Base-by-base conservation (phyloP, 2,888 invertebrate genomes). In the Zaprionus obscuricornis region DNA sequence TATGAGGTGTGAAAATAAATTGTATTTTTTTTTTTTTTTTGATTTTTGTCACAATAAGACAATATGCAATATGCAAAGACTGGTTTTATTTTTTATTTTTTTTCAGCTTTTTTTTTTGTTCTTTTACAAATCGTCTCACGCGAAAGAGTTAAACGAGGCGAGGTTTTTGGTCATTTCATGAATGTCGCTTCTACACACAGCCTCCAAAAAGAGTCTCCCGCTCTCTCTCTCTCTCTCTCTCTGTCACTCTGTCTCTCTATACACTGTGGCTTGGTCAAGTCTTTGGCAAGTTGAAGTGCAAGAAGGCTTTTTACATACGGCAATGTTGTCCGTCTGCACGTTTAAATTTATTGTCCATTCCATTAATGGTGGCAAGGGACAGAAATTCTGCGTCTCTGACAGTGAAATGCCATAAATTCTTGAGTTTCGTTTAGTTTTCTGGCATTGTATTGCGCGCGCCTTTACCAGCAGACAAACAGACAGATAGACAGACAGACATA, bases 381-480 rank as follows among this genome's bases (percentile, higher is more conserved):
- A 78, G 74, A 42, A 82, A 82, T 82, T 85, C 70, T 68, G 76
- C 71, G 77, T 74, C 75, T 77, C 81, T 84, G 86, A 81, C 78
- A 84, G 82, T 74, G 66, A 79, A 84, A 84, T 84, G 78, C 86
- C 78, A 82, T 84, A 84, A 84, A 84, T 86, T 84, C 68, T 76
- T 84, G 73, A 63, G 71, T 69, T 71, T 70, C 72, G 68, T 71
- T 74, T 60, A 59, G 69, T 47, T 46, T n/a, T 59, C 70, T 65
- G 60, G 66, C 73, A 75, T 82, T 78, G 74, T 76, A 58, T 59
- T 74, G 69, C 56, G 65, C 47, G 29, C 58, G 40, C n/a, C n/a
- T n/a, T n/a, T n/a, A n/a, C n/a, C n/a, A n/a, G n/a, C n/a, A n/a
- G n/a, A n/a, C n/a, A n/a, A n/a, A n/a, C n/a, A n/a, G n/a, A n/a